A percentile compares a stretch with the other conserved stretches of the same genome.
phyloP scores from a whole-genome alignment of 2,797 vertebrate species.

The Sardinella longiceps region DNA sequence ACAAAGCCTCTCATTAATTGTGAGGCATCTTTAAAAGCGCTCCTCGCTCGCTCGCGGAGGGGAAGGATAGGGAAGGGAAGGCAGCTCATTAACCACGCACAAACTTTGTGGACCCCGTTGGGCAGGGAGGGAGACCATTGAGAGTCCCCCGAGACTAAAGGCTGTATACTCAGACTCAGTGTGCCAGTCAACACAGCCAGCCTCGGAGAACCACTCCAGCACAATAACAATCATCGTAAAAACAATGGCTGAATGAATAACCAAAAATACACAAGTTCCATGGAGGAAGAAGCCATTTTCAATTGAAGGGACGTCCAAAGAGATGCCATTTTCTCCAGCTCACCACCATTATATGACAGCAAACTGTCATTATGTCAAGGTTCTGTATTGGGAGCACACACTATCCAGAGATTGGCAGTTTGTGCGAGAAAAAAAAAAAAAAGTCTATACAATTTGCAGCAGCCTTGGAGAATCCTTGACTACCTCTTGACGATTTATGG shows the following conservation, averaged over 20 bases:
- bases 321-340: conserved; percentile 41
- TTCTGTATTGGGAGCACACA: conserved; percentile 40
- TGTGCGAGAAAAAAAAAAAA: no score
- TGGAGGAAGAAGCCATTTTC: neutral
- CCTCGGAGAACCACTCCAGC: neutral
- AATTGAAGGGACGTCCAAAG: neutral
- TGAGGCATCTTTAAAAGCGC: conserved; percentile 45
- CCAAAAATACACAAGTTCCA: conserved; percentile 8
- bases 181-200: conserved; percentile 8
- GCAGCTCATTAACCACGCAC: conserved; percentile 43
- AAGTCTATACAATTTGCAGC: conserved; percentile 61
- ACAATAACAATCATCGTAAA: conserved; percentile 28
- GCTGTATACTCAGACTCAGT: conserved; percentile 44
- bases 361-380: conserved; percentile 52
- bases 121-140: conserved; percentile 35
- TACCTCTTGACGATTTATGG: conserved; percentile 60
- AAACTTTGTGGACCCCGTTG: conserved; percentile 48
- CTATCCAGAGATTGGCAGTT: conserved; percentile 47
- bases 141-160: conserved; percentile 37
- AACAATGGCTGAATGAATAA: conserved; percentile 35
- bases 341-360: conserved; percentile 51
- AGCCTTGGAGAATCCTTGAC: conserved; percentile 68
- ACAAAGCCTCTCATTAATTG: conserved; percentile 55
- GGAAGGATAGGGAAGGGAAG: no score
- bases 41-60: no score